These are phyloP conservation scores for Forbesichthys agassizii DNA, from an alignment of 2,113 vertebrate genomes.

Conservation along the genomic window DNA sequence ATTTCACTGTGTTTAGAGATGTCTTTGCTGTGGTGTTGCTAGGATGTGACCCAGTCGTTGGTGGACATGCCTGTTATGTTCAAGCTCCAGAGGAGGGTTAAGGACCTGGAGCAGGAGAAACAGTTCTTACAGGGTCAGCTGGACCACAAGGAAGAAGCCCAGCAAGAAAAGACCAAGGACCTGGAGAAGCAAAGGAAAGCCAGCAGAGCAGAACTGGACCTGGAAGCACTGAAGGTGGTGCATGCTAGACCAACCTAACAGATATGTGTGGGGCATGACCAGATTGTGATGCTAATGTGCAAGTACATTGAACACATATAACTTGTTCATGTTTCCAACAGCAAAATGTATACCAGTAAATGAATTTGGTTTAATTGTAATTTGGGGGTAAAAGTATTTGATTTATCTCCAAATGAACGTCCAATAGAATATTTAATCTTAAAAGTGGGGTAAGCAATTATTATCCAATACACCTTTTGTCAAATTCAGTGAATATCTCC, in stretches of 20 bases:
- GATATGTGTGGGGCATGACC: too few relatives aligned
- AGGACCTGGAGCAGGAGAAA: conserved; percentile 91
- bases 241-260: not conserved
- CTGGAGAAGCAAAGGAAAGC: conserved; percentile 80
- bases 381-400: too few relatives aligned
- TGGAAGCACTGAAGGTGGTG: conserved; percentile 92
- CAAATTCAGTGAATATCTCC: too few relatives aligned
- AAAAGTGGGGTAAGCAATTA: too few relatives aligned
- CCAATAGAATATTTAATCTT: too few relatives aligned
- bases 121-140: conserved; percentile 85
- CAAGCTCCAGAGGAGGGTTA: conserved; percentile 92
- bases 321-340: too few relatives aligned
- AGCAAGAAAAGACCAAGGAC: conserved; percentile 81
- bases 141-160: conserved; percentile 85
- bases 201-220: conserved; percentile 89
- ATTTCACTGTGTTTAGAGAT: not conserved
- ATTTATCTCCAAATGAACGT: too few relatives aligned
- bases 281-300: too few relatives aligned
- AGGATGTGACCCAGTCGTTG: conserved; percentile 82
- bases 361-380: too few relatives aligned
- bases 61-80: conserved; percentile 90
- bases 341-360: too few relatives aligned
- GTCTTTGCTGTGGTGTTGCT: conserved; percentile 27
- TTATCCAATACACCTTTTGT: too few relatives aligned
- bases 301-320: too few relatives aligned